These are phyloP conservation scores for Epiblema foenella DNA, from an alignment of 2,888 invertebrate genomes.

Conservation along the genomic window DNA sequence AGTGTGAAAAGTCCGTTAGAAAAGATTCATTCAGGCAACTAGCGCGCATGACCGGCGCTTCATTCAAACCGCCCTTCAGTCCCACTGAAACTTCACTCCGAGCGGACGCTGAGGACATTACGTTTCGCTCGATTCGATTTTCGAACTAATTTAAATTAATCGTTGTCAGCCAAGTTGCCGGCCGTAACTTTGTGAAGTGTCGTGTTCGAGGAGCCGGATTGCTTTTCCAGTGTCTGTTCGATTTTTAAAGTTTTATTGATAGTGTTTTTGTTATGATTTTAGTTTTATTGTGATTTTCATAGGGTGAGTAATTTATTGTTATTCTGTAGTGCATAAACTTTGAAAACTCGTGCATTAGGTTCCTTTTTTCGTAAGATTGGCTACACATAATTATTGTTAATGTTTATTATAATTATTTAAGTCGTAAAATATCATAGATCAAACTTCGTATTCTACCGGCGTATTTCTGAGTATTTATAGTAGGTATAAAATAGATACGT, in stretches of 20 bases:
- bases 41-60: slow-evolving; percentile 72
- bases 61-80: slow-evolving; percentile 77
- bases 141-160: slow-evolving; percentile 70
- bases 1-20: slow-evolving; percentile 63
- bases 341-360: background rate
- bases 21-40: slow-evolving; percentile 57
- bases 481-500: background rate
- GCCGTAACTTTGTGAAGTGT: slow-evolving; percentile 40
- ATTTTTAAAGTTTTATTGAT: slow-evolving; percentile 33
- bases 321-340: slow-evolving; percentile 5
- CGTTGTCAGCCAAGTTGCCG: slow-evolving; percentile 46
- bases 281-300: slow-evolving; percentile 32
- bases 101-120: slow-evolving; percentile 69
- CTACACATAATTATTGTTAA: no score
- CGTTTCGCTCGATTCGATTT: slow-evolving; percentile 66
- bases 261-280: slow-evolving; percentile 30
- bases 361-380: background rate
- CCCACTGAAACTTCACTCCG: slow-evolving; percentile 68
- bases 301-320: slow-evolving; percentile 31
- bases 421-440: background rate
- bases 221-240: slow-evolving; percentile 30
- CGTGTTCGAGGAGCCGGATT: slow-evolving; percentile 42
- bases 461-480: background rate
- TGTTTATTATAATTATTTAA: background rate
- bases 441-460: background rate